Base-by-base conservation (phyloP, 2,797 vertebrate species). In the Picus viridis region DNA sequence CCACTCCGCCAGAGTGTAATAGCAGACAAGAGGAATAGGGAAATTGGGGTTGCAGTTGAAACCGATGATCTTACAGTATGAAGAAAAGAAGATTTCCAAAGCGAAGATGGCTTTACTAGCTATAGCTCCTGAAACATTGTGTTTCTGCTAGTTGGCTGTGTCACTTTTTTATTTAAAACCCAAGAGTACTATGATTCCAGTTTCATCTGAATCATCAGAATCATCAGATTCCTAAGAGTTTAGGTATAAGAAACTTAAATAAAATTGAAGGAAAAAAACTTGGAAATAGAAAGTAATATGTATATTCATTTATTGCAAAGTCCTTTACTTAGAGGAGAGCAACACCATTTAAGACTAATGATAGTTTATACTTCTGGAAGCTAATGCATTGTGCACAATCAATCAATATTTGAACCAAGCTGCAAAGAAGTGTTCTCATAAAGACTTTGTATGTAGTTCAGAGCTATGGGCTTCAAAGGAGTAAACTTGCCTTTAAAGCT, bases 401-500 rank as follows among this genome's bases (percentile, higher is more conserved):
- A 88, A 67, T 91, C 14, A 6, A 85, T 94, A 94, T 70, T 78
- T 92, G 67, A 91, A 93, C 27, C 30, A 74, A 81, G 77, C 47
- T 85, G 61, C 69, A 95, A 14, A 47, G 57, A 94, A 92, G 26
- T 83, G 26, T 89, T 72, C 89, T 90, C 72, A 92, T 90, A 91
- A 92, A 96, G 54, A 47, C 70, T 93, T 90, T 18, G 2, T 70
- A 82, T 63, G 36, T 77, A 86, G 49, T 95, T 96, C 63, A 90
- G 77, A 93, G 70, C 53, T 79, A 79, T 32, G 81, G 30, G 63
- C 32, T 95, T 95, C 87, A 83, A 92, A 94, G 58, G 8, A 9
- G 54, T 84, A 95, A 92, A 91, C 26, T 72, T 88, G 64, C 17
- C 54, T 93, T 91, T 90, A 81, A 95, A 91, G 74, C 69, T 71